Base-by-base conservation (phyloP, 2,888 invertebrate species). In the Galeruca laticollis region DNA sequence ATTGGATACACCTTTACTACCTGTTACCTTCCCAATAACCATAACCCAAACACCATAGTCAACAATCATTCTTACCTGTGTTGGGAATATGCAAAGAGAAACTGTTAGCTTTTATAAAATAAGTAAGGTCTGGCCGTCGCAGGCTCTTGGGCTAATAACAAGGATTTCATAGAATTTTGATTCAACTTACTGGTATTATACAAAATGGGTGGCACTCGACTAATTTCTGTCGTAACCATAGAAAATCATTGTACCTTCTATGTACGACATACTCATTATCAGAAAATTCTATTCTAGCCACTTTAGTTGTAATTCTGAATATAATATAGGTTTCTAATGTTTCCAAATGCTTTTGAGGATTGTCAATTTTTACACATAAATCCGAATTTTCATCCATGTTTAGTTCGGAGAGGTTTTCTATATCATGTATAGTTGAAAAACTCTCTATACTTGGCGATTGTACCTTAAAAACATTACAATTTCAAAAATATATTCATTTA, bases 271-370 rank as follows among this genome's bases (percentile, higher is more conserved):
- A 91, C 77, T 92, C 91, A 69, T 87, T 88, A 75, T 89, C 88
- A 20, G 88, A 86, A 83, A 88, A 91, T 77, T 91, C 91, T 74
- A 89, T 87, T 75, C 91, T 86, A 13, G 90, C 88, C 81, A 90
- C 91, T 84, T 89, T 90, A 0, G 91, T 90, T n/a, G 89, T 89
- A 40, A 92, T 88, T 61, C 91, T 86, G 80, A 92, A 93, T 57
- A 92, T 90, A 63, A 93, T 90, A 77, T 89, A 93, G 0, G 92
- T 91, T 80, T 92, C 93, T 78, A 92, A 86, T 0, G 91, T 90
- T 77, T 91, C 91, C 56, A 90, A 86, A 83, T 92, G 91, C 81
- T 92, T 92, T 78, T 92, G 92, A 6, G 92, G 92, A 84, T 89
- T 91, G 79, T 92, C 93, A 37, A 93, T 90, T 82, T 89, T 87